Evolutionary conservation across 2,888 invertebrate genomes (phyloP).

Genomic region (Lucinisca nassula): DNA sequence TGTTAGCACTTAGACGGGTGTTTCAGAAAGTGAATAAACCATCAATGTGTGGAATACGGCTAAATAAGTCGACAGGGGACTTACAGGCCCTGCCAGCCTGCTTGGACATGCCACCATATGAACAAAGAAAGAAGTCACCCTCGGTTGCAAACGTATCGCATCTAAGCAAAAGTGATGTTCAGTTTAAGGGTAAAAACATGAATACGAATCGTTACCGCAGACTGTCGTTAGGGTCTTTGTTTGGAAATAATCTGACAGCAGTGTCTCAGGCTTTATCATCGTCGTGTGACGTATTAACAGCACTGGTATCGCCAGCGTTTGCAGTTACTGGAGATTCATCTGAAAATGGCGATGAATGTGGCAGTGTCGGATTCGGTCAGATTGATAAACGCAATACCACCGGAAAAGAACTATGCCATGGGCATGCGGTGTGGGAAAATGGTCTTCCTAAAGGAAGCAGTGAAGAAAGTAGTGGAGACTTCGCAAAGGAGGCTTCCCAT

Average conservation of each 20-base stretch:
- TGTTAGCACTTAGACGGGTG: neutral
- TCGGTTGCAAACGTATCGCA: too few species aligned
- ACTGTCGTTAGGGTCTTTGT: constrained; percentile 38
- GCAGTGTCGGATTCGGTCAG: too few species aligned
- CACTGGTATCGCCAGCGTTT: constrained; percentile 25
- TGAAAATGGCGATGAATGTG: too few species aligned
- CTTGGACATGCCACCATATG: neutral
- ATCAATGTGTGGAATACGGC: neutral
- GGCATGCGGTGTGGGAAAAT: too few species aligned
- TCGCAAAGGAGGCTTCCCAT: too few species aligned
- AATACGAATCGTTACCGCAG: neutral
- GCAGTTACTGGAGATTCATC: too few species aligned
- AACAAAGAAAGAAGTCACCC: neutral
- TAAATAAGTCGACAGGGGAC: neutral
- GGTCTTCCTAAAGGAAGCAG: too few species aligned
- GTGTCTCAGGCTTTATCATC: constrained; percentile 24
- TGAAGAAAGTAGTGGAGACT: too few species aligned
- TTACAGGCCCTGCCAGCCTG: neutral
- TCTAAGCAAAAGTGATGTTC: too few species aligned
- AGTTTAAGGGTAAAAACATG: too few species aligned
- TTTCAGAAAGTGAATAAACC: neutral
- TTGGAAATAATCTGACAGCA: constrained; percentile 40
- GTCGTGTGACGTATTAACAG: constrained; percentile 39
- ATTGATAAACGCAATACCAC: too few species aligned
- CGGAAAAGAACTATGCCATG: too few species aligned